Conservation (phyloP, 2,113 vertebrate genomes). For the Erythrolamprus reginae region DNA sequence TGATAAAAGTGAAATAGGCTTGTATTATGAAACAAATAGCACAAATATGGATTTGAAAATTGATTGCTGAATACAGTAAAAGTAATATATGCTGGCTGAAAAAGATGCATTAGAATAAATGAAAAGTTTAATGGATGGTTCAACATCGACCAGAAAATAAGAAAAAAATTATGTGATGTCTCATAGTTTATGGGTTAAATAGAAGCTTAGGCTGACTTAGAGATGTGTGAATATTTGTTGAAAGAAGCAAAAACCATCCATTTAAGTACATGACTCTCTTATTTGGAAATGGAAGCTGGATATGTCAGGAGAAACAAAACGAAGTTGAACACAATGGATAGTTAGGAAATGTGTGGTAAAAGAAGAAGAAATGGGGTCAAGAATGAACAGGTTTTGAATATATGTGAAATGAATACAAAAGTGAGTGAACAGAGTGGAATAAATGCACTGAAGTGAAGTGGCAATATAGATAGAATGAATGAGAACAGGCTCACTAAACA, state of each 20-base stretch:
- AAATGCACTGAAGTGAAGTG: not conserved
- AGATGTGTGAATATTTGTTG: not conserved
- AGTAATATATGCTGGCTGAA: not conserved
- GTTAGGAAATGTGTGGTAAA: not conserved
- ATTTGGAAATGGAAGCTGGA: not conserved
- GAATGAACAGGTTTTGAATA: not conserved
- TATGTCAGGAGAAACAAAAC: not conserved
- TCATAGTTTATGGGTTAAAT: not conserved
- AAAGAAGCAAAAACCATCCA: not conserved
- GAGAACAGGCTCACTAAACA: not conserved
- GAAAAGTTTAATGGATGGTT: not conserved
- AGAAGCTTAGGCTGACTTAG: not conserved
- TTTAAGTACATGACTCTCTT: not conserved
- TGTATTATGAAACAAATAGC: not conserved
- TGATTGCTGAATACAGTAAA: not conserved
- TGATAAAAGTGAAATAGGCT: not conserved
- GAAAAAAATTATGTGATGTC: not conserved
- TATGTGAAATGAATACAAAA: not conserved
- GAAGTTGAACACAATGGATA: not conserved
- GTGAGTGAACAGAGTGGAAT: not conserved
- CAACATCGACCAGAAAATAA: not conserved
- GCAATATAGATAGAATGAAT: not conserved
- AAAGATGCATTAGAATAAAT: not conserved
- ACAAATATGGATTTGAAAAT: not conserved
- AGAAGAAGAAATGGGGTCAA: not conserved